These are phyloP conservation scores for Boloria selene DNA, from an alignment of 2,888 invertebrate genomes.

Conservation along the genomic window DNA sequence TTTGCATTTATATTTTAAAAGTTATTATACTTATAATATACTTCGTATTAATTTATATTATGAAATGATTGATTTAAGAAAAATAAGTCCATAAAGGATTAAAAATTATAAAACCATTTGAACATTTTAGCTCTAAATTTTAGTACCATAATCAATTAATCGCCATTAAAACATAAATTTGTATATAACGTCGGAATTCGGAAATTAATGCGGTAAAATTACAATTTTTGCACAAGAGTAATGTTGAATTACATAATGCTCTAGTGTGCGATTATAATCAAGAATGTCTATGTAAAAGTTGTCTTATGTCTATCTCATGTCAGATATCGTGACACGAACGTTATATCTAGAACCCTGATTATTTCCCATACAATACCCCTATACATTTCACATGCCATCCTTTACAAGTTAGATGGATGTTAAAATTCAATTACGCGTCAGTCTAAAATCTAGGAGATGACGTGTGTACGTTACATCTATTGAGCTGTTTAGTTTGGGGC, in stretches of 20 bases:
- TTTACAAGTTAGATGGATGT: constrained; percentile 30
- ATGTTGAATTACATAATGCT: neutral
- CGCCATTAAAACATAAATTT: too few species aligned
- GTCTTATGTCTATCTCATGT: constrained; percentile 13
- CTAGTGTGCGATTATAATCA: neutral
- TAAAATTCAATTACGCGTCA: constrained; percentile 49
- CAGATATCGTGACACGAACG: constrained; percentile 27
- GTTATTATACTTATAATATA: too few species aligned
- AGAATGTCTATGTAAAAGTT: constrained; percentile 6
- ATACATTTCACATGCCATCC: constrained; percentile 37
- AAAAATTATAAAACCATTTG: too few species aligned
- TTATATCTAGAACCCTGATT: constrained; percentile 22
- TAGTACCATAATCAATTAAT: too few species aligned
- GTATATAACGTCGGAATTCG: too few species aligned
- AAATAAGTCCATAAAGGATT: too few species aligned
- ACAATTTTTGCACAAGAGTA: too few species aligned
- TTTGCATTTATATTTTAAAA: too few species aligned
- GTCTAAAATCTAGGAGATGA: constrained; percentile 40
- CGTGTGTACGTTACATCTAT: constrained; percentile 33
- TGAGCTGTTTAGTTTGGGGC: constrained; percentile 18
- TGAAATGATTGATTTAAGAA: too few species aligned
- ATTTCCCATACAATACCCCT: constrained; percentile 37
- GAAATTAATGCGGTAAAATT: too few species aligned
- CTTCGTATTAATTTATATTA: too few species aligned
- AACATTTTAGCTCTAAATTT: too few species aligned